Evolutionary conservation across 2,888 invertebrate genomes (phyloP).

Genomic region (Pristionchus arcanus): DNA sequence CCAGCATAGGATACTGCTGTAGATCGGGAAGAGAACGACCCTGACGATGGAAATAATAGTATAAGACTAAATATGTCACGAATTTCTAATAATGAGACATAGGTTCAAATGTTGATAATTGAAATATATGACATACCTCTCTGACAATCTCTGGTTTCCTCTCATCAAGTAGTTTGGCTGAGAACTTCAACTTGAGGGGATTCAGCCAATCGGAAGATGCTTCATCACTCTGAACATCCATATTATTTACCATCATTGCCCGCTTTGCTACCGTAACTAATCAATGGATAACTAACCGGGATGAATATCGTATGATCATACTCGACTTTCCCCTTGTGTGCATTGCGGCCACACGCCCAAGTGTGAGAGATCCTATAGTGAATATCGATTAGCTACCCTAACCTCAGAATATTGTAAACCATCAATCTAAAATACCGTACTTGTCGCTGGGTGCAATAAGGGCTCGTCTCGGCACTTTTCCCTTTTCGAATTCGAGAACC

Average conservation of each 20-base stretch:
- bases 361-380: conserved; percentile 48
- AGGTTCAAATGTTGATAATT: too few relatives aligned
- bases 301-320: conserved; percentile 69
- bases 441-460: conserved; percentile 61
- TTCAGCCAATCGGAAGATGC: conserved; percentile 80
- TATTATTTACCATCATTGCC: neutral
- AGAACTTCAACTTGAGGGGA: conserved; percentile 79
- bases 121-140: conserved; percentile 40
- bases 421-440: neutral
- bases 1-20: conserved; percentile 74
- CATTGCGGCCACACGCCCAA: conserved; percentile 76
- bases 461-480: conserved; percentile 66
- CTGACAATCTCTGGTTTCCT: conserved; percentile 50
- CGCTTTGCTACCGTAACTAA: neutral
- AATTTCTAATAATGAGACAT: too few relatives aligned
- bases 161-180: conserved; percentile 65
- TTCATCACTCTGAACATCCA: conserved; percentile 48
- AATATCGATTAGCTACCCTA: conserved; percentile 10
- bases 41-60: conserved; percentile 57
- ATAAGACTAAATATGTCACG: too few relatives aligned
- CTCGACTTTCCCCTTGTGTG: conserved; percentile 62
- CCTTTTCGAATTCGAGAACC: conserved; percentile 68
- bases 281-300: conserved; percentile 61
- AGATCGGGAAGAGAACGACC: conserved; percentile 67
- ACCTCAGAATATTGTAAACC: neutral